phyloP scores from a whole-genome alignment of 2,113 vertebrate species.

The Amia ocellicauda region DNA sequence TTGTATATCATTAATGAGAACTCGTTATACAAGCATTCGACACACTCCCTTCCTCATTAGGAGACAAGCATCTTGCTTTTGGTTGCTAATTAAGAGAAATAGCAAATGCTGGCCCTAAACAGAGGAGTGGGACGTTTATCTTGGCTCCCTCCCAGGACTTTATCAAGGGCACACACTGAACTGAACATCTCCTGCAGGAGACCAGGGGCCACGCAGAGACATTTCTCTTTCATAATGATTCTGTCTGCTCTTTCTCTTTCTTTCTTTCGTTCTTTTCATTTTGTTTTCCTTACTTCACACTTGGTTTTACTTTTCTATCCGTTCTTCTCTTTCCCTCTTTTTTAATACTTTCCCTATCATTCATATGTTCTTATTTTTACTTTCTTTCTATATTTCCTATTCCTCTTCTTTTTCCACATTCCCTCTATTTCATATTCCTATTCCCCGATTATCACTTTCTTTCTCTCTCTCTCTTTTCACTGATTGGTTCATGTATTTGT shows the following conservation, averaged over 20 bases:
- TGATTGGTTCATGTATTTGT: no score
- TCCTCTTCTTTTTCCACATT: no score
- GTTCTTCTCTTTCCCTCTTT: not conserved
- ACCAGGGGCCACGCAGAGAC: not conserved
- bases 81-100: conserved; percentile 62
- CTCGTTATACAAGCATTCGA: conserved; percentile 46
- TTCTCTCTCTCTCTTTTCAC: no score
- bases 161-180: conserved; percentile 29
- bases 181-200: conserved; percentile 13
- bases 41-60: conserved; percentile 58
- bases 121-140: conserved; percentile 26
- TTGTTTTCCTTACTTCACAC: conserved; percentile 22
- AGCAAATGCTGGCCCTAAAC: conserved; percentile 21
- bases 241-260: not conserved
- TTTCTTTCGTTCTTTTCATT: not conserved
- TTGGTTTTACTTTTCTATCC: conserved; percentile 12
- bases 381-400: no score
- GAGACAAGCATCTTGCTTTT: conserved; percentile 61
- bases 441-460: no score
- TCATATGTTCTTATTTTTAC: no score
- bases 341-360: no score
- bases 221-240: no score
- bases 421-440: no score
- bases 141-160: conserved; percentile 37
- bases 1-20: conserved; percentile 45